Percentiles rank a stretch among this genome's conserved stretches.
phyloP scores from a whole-genome alignment of 1,140 invertebrate species.

The Brachionus plicatilis region DNA sequence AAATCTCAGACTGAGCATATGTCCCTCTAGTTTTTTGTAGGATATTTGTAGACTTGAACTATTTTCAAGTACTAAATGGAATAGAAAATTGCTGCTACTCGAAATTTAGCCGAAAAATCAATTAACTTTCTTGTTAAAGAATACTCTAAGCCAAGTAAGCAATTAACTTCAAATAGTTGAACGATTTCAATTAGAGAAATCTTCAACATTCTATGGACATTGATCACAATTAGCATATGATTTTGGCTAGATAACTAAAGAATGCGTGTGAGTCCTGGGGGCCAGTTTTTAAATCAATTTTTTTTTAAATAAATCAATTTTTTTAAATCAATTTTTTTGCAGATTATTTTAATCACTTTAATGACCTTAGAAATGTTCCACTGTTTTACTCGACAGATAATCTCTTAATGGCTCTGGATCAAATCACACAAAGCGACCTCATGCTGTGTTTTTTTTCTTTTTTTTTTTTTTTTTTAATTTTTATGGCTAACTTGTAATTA shows the following conservation, averaged over 20 bases:
- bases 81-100: constrained; percentile 3
- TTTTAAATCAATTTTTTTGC: neutral
- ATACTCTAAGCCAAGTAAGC: constrained; percentile 30
- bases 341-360: neutral
- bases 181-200: constrained; percentile 3
- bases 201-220: neutral
- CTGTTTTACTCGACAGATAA: neutral
- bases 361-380: neutral
- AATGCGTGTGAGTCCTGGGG: neutral
- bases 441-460: neutral
- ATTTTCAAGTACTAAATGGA: neutral
- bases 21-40: neutral
- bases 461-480: neutral
- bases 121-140: constrained; percentile 2
- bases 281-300: neutral
- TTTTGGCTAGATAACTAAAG: neutral
- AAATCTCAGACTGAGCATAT: neutral
- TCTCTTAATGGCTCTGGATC: neutral
- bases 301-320: neutral
- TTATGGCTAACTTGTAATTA: neutral
- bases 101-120: constrained; percentile 3
- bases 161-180: constrained; percentile 8
- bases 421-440: neutral
- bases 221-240: neutral
- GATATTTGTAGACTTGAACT: neutral